Conservation (phyloP, 2,113 vertebrate species). For the Formicarius rufipectus region DNA sequence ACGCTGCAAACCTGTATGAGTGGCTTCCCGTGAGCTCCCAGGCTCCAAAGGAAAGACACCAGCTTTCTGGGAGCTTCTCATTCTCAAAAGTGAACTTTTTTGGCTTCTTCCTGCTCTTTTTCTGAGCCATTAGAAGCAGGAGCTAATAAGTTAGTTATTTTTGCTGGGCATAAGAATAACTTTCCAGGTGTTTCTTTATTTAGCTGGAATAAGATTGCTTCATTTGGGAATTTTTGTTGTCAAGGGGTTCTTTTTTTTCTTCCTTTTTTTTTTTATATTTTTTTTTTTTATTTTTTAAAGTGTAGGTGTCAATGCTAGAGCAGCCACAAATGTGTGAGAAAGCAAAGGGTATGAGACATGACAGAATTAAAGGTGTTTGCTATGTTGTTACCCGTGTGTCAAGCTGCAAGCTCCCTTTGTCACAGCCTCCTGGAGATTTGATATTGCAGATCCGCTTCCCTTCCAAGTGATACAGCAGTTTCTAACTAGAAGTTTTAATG, state of each 20-base stretch:
- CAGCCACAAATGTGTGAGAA: slow-evolving; percentile 80
- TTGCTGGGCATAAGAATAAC: slow-evolving; percentile 62
- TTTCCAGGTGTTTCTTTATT: slow-evolving; percentile 71
- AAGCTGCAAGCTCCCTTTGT: slow-evolving; percentile 80
- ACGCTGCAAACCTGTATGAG: neutral
- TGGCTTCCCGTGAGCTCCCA: neutral
- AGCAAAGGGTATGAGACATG: slow-evolving; percentile 86
- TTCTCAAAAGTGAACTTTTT: slow-evolving; percentile 14
- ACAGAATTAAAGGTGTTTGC: slow-evolving; percentile 91
- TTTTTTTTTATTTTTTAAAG: neutral
- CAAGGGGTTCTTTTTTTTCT: neutral
- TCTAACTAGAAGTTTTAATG: slow-evolving; percentile 67
- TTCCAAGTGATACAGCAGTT: slow-evolving; percentile 79
- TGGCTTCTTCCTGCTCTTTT: neutral
- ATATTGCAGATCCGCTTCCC: slow-evolving; percentile 77
- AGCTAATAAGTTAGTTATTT: slow-evolving; percentile 59
- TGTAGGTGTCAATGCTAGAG: slow-evolving; percentile 75
- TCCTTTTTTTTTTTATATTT: neutral
- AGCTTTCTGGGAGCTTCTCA: neutral
- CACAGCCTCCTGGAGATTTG: slow-evolving; percentile 81
- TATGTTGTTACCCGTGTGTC: slow-evolving; percentile 82
- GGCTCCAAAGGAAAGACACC: neutral
- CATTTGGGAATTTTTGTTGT: slow-evolving; percentile 57
- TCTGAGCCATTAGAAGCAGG: neutral
- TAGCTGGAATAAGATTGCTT: slow-evolving; percentile 58